Evolutionary conservation across 1,140 invertebrate genomes (phyloP).

Genomic region (Dendrolimus punctatus): DNA sequence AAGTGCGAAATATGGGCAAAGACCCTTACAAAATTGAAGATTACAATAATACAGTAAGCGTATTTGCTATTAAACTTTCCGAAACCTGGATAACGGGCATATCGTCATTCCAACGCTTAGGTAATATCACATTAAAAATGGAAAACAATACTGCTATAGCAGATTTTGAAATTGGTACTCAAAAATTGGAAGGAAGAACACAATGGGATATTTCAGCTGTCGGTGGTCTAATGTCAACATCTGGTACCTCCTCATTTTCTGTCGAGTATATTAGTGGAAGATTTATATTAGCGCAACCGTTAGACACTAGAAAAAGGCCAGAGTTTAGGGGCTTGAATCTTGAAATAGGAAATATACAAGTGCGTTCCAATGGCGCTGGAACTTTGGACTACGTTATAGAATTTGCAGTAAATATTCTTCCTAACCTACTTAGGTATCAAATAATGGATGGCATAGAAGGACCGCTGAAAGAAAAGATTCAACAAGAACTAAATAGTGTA

Average conservation of each 20-base stretch:
- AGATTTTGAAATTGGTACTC: constrained; percentile 82
- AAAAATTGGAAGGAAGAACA: constrained; percentile 81
- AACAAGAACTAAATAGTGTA: constrained; percentile 79
- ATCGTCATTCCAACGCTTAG: constrained; percentile 85
- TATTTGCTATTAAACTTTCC: constrained; percentile 78
- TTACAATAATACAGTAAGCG: constrained; percentile 79
- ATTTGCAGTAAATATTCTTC: constrained; percentile 83
- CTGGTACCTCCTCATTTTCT: constrained; percentile 82
- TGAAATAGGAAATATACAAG: constrained; percentile 87
- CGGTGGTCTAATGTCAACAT: constrained; percentile 77
- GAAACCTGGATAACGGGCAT: constrained; percentile 85
- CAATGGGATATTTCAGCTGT: constrained; percentile 83
- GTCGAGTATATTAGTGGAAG: constrained; percentile 81
- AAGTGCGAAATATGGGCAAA: constrained; percentile 78
- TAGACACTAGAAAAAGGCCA: constrained; percentile 83
- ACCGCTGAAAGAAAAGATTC: constrained; percentile 79
- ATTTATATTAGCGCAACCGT: constrained; percentile 79
- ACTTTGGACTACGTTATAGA: constrained; percentile 87
- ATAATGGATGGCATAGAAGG: constrained; percentile 87
- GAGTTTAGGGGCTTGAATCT: constrained; percentile 81
- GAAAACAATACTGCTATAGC: constrained; percentile 79
- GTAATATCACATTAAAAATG: constrained; percentile 82
- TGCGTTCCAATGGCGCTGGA: constrained; percentile 82
- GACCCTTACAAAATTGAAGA: constrained; percentile 83
- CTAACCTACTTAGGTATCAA: constrained; percentile 87